Conservation (phyloP, 2,888 invertebrate species). For the Drosophila maculinotata region DNA sequence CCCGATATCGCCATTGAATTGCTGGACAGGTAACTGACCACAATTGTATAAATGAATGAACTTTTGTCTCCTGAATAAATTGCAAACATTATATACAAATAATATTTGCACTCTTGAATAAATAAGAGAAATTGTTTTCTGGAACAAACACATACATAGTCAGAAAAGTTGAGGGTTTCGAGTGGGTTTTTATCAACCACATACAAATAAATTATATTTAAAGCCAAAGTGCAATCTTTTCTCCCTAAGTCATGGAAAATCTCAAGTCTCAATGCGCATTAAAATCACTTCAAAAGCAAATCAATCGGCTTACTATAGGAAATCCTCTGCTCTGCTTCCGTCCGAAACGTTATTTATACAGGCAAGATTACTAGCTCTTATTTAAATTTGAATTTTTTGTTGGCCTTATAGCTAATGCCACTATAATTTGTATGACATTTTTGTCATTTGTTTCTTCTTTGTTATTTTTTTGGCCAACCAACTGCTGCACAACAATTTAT, state of each 20-base stretch:
- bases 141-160: background rate
- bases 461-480: conserved; percentile 7
- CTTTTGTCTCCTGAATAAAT: background rate
- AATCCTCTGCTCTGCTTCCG: conserved; percentile 19
- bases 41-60: too few species aligned
- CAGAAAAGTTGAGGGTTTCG: too few species aligned
- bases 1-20: background rate
- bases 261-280: conserved; percentile 7
- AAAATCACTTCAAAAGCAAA: conserved; percentile 9
- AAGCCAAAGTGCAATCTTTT: conserved; percentile 33
- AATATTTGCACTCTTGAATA: too few species aligned
- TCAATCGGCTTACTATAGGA: conserved; percentile 4
- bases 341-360: conserved; percentile 1
- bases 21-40: too few species aligned
- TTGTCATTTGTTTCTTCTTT: conserved; percentile 1
- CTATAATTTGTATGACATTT: conserved; percentile 9
- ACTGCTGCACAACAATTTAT: conserved; percentile 51
- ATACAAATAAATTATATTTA: background rate
- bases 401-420: conserved; percentile 13
- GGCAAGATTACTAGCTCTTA: background rate
- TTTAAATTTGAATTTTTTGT: conserved; percentile 6
- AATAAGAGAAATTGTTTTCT: background rate
- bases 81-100: too few species aligned
- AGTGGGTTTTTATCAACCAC: background rate
- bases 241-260: conserved; percentile 4